Base-by-base conservation (phyloP, 2,888 invertebrate species). In the Noctua comes region DNA sequence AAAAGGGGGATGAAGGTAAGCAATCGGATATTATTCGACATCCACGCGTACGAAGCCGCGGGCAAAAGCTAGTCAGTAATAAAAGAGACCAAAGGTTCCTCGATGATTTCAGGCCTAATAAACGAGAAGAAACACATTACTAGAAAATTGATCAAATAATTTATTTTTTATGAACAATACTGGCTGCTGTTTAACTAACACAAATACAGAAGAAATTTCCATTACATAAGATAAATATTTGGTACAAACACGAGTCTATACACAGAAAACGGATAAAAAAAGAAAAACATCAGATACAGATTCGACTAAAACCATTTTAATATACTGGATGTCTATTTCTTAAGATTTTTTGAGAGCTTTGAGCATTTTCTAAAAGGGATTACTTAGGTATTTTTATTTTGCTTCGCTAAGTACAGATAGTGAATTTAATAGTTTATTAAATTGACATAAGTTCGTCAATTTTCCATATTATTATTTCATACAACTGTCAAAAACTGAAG, bases 181-280 rank as follows among this genome's bases (percentile, higher is more conserved):
- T 74, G 43, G 27, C 59, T 54, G 0, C 18, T 57, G 59, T 62
- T 68, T 73, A 48, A 46, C 24, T 11, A 57, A 59, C 10, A 57
- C n/a, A 73, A 64, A 71, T 43, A 73, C 62, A 46, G 27, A 43
- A 36, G 51, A 74, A 57, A 64, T 80, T 84, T 43, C 51, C 73
- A 83, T 77, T 84, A 80, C 59, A 40, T 51, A 24, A 54, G 24
- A 77, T 68, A 76, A 80, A 84, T 84, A 84, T 83, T 83, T 80
- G 70, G 65, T 64, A 51, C 73, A 68, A 84, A 84, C 36, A 73
- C 68, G 62, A 66, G 54, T 54, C 16, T 72, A 5, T 54, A 57
- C 13, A 27, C 51, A n/a, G 59, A 79, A 62, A 48, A 46, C n/a
- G 36, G 6, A 51, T 48, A 62, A 59, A 65, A 54, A 54, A 27